Evolutionary conservation across 1,140 invertebrate species (phyloP).

Genomic region (Pararge aegeria): DNA sequence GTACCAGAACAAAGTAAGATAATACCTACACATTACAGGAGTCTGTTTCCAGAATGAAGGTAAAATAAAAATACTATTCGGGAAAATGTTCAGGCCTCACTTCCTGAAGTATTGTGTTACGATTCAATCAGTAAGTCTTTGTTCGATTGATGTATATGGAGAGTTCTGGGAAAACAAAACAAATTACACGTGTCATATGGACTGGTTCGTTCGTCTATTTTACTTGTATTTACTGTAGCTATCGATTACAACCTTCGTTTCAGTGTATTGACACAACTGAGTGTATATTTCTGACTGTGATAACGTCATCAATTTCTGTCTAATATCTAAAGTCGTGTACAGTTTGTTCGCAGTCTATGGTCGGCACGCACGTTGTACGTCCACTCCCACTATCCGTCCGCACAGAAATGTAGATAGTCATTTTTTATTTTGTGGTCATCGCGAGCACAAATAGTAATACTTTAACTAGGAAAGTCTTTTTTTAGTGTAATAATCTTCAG

Average conservation of each 20-base stretch:
- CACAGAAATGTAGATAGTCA: too few relatives aligned
- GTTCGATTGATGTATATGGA: constrained; percentile 49
- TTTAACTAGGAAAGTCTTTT: too few relatives aligned
- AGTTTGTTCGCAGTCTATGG: too few relatives aligned
- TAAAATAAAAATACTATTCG: constrained; percentile 27
- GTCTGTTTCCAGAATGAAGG: constrained; percentile 16
- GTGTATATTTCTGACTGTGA: too few relatives aligned
- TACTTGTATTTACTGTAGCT: constrained; percentile 22
- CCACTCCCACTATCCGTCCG: too few relatives aligned
- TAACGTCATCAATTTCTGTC: too few relatives aligned
- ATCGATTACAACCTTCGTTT: constrained; percentile 30
- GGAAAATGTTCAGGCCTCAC: constrained; percentile 29
- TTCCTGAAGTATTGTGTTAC: constrained; percentile 53
- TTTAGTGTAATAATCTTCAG: too few relatives aligned
- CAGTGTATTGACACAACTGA: neutral
- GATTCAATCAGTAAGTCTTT: constrained; percentile 60
- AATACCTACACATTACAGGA: neutral
- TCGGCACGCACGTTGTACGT: too few relatives aligned
- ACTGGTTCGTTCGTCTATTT: constrained; percentile 3
- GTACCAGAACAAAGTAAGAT: neutral
- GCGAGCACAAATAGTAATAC: too few relatives aligned
- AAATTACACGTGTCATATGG: constrained; percentile 25
- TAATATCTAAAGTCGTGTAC: too few relatives aligned
- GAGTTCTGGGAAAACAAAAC: constrained; percentile 37
- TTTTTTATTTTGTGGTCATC: too few relatives aligned